Evolutionary conservation across 2,113 vertebrate species (phyloP), one percentile per base, ranked within the genome.

Genomic region (Callithrix jacchus): DNA sequence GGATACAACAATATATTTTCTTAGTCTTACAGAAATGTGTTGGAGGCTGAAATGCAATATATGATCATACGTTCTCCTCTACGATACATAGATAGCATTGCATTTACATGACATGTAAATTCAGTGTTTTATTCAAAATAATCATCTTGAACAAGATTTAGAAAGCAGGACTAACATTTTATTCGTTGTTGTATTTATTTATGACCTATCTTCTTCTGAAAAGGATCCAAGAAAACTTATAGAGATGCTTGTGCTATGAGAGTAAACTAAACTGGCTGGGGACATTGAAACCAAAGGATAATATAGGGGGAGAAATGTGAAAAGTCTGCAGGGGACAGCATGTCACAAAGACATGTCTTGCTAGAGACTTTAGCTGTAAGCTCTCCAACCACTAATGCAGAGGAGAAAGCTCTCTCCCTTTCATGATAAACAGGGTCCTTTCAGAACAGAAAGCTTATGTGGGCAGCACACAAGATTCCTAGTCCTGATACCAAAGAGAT

Each of bases 91-190:
- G 49, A 80, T 89, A 86, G 18, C 47, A 52, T 82, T 96, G 37
- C 8, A 71, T 94, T 93, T 61, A 30, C 27, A 64, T 56, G 21
- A 70, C 27, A 42, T 74, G 20, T 40, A 91, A 80, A 82, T 92
- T 89, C 13, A 83, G 14, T 61, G 30, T 79, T 93, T 89, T 45
- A 45, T 94, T 96, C 74, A 91, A 83, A 95, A 68, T 92, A 86
- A 95, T n/a, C n/a, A 42, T 85, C 71, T 79, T 70, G 40, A 83
- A 87, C 32, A 83, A 80, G 54, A 87, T 70, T 96, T 7, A 94
- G 25, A 61, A 61, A 13, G 32, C 27, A 4, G 45, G 37, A 32
- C 52, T 52, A 58, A 8, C 58, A 66, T 71, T 95, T 89, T 80
- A 93, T 82, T 89, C 16, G 73, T 47, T 71, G 12, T 86, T 54